A percentile compares a stretch with the other conserved stretches of the same genome.
phyloP scores from a whole-genome alignment of 2,113 vertebrate species.

The Percopsis transmontana region DNA sequence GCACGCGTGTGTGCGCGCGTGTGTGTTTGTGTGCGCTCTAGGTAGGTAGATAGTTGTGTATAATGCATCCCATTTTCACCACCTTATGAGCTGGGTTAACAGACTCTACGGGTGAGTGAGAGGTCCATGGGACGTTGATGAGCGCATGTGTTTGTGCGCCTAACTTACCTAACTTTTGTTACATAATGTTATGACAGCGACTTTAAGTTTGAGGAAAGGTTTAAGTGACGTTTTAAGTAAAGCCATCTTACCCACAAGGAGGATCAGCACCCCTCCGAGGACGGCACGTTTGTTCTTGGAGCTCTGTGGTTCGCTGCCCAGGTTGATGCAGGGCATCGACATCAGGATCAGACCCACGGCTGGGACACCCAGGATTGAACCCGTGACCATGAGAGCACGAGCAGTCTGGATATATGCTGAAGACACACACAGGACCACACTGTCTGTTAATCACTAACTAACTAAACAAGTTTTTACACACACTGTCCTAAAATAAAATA shows the following conservation, averaged over 20 bases:
- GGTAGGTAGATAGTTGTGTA: slow-evolving; percentile 37
- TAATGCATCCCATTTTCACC: slow-evolving; percentile 48
- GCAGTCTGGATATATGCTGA: slow-evolving; percentile 92
- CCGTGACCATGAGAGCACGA: slow-evolving; percentile 92
- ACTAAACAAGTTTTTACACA: not conserved
- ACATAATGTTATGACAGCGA: not conserved
- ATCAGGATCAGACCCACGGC: slow-evolving; percentile 87
- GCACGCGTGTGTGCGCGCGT: slow-evolving; percentile 1
- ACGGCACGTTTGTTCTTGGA: slow-evolving; percentile 88
- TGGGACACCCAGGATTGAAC: slow-evolving; percentile 89
- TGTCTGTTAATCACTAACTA: not conserved
- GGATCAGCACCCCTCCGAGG: slow-evolving; percentile 87
- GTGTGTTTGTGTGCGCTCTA: slow-evolving; percentile 9
- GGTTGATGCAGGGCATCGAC: slow-evolving; percentile 90
- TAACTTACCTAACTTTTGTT: not conserved
- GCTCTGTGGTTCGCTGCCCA: slow-evolving; percentile 85
- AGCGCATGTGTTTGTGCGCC: not conserved
- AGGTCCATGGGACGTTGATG: not conserved
- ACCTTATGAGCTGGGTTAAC: slow-evolving; percentile 26
- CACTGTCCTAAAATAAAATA: not conserved
- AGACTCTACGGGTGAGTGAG: slow-evolving; percentile 17
- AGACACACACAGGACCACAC: slow-evolving; percentile 18
- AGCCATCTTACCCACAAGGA: slow-evolving; percentile 85
- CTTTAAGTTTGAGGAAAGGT: not conserved
- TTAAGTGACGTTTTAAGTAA: not conserved